These are phyloP conservation scores for Pseudococcus jackbeardsleyi DNA, from an alignment of 2,888 invertebrate genomes.

Conservation along the genomic window DNA sequence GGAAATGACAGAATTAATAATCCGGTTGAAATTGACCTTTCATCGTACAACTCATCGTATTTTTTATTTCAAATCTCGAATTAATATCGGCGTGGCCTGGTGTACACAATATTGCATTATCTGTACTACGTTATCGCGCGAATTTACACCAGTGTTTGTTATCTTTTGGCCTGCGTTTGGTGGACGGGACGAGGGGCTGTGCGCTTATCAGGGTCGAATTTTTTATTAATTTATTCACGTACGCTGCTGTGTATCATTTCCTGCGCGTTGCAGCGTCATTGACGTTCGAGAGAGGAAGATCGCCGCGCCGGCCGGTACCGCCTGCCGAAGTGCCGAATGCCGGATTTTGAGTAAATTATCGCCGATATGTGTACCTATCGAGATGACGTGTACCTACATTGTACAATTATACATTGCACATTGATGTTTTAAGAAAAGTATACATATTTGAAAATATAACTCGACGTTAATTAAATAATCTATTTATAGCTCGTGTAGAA, in stretches of 20 bases:
- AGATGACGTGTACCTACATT: too few relatives aligned
- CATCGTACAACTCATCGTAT: background rate
- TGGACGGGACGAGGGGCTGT: background rate
- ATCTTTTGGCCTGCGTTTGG: background rate
- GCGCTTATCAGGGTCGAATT: background rate
- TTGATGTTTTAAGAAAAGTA: too few relatives aligned
- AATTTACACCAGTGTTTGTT: background rate
- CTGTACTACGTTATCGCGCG: background rate
- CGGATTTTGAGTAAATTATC: too few relatives aligned
- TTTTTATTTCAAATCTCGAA: background rate
- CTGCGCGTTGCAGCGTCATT: background rate
- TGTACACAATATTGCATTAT: background rate
- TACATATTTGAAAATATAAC: background rate
- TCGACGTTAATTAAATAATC: background rate
- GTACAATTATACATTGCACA: too few relatives aligned
- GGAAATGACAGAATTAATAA: too few relatives aligned
- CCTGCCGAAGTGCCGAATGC: too few relatives aligned
- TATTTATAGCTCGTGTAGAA: background rate
- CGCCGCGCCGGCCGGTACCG: too few relatives aligned
- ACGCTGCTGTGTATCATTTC: background rate
- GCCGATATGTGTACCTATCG: too few relatives aligned
- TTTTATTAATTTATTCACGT: background rate
- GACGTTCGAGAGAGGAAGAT: too few relatives aligned
- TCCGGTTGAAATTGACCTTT: too few relatives aligned
- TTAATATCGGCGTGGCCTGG: background rate